A percentile compares a stretch with the other conserved stretches of the same genome.
These are phyloP conservation scores for Netelia fuscicornis DNA, from an alignment of 2,888 invertebrate species.

Conservation along the genomic window DNA sequence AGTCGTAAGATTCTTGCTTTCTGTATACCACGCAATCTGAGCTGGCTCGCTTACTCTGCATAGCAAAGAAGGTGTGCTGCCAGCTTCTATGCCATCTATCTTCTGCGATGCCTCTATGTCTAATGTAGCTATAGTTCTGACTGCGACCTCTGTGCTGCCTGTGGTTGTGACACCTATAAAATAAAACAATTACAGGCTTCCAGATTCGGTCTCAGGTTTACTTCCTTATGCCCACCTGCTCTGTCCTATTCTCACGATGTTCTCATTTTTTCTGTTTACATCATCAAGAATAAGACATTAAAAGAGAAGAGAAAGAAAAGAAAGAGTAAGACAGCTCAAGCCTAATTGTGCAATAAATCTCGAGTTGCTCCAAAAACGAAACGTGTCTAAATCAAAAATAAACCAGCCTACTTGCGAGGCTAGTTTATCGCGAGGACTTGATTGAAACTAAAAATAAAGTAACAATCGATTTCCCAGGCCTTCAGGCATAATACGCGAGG, in stretches of 20 bases:
- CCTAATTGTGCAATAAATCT: slow-evolving; percentile 6
- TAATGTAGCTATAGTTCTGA: slow-evolving; percentile 68
- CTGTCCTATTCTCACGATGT: slow-evolving; percentile 43
- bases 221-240: not conserved
- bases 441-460: slow-evolving; percentile 19
- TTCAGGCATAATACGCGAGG: not conserved
- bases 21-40: slow-evolving; percentile 87
- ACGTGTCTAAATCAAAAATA: slow-evolving; percentile 33
- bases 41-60: slow-evolving; percentile 86
- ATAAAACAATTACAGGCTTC: slow-evolving; percentile 19
- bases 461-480: slow-evolving; percentile 22
- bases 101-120: slow-evolving; percentile 80
- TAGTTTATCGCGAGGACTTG: not conserved
- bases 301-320: slow-evolving; percentile 7
- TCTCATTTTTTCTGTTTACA: slow-evolving; percentile 53
- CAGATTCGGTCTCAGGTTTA: slow-evolving; percentile 7
- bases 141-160: slow-evolving; percentile 67
- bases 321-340: not conserved
- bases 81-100: slow-evolving; percentile 81
- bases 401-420: slow-evolving; percentile 2
- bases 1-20: slow-evolving; percentile 86
- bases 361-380: slow-evolving; percentile 9
- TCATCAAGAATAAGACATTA: slow-evolving; percentile 41
- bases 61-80: slow-evolving; percentile 84
- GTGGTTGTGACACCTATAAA: slow-evolving; percentile 72